Percentiles rank a stretch among this genome's conserved stretches.
phyloP scores from a whole-genome alignment of 2,797 vertebrate species.

The Smutsia temminckii region DNA sequence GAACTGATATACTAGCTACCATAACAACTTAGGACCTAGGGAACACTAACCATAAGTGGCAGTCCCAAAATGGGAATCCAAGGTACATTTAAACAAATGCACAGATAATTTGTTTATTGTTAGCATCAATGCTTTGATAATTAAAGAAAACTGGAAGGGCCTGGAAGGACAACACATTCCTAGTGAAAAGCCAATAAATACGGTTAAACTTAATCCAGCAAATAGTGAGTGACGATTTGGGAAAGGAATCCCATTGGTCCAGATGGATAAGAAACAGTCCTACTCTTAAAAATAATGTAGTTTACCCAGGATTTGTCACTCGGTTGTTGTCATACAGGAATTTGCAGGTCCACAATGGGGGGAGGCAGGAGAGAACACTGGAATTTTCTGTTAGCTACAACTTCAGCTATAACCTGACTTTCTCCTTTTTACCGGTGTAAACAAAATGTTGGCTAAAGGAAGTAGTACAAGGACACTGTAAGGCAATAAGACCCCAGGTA shows the following conservation, averaged over 20 bases:
- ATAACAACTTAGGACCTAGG: not conserved
- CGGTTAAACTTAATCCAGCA: not conserved
- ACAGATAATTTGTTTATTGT: not conserved
- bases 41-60: not conserved
- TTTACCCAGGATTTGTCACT: not conserved
- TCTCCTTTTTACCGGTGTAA: not conserved
- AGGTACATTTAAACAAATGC: not conserved
- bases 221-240: not conserved
- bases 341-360: not conserved
- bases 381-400: not conserved
- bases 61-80: not conserved
- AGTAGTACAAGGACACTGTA: not conserved
- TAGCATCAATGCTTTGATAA: not conserved
- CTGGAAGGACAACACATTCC: not conserved
- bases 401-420: not conserved
- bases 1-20: not conserved
- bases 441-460: not conserved
- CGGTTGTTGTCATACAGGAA: not conserved
- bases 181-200: not conserved
- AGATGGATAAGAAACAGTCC: not conserved
- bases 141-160: not conserved
- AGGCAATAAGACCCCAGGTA: not conserved
- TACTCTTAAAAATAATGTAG: not conserved
- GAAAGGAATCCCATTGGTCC: not conserved
- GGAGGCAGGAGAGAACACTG: not conserved